These are phyloP conservation scores for Scomberomorus guttatus DNA, from an alignment of 2,797 vertebrate species.

Conservation along the genomic window DNA sequence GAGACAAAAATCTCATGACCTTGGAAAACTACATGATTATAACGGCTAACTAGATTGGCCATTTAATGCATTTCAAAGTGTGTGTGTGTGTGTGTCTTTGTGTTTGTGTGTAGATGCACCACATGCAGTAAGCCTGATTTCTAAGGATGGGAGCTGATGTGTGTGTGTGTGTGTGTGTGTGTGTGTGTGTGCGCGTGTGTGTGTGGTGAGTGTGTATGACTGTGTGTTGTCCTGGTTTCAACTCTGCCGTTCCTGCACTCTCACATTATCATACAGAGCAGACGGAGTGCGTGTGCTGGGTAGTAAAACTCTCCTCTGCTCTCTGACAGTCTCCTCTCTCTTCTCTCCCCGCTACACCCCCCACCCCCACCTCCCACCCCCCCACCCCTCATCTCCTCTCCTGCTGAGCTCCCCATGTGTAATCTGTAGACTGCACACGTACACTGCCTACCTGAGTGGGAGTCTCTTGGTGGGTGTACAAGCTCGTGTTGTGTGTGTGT, in stretches of 20 bases:
- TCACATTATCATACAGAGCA: conserved; percentile 87
- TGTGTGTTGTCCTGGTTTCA: conserved; percentile 81
- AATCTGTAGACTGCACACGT: conserved; percentile 85
- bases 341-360: conserved; percentile 21
- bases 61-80: conserved; percentile 37
- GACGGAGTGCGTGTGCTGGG: conserved; percentile 84
- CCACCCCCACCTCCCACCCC: background rate
- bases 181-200: conserved; percentile 30
- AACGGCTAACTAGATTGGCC: conserved; percentile 46
- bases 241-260: conserved; percentile 78
- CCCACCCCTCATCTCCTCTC: conserved; percentile 66
- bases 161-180: conserved; percentile 22
- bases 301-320: conserved; percentile 83
- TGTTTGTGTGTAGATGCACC: conserved; percentile 14
- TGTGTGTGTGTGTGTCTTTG: background rate
- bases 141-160: conserved; percentile 36
- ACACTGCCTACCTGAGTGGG: conserved; percentile 79
- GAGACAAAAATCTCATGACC: conserved; percentile 63
- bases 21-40: conserved; percentile 68
- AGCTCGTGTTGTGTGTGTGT: conserved; percentile 30
- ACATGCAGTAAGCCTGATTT: conserved; percentile 35
- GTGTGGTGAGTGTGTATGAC: conserved; percentile 29
- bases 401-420: conserved; percentile 77
- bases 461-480: conserved; percentile 58
- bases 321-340: conserved; percentile 66